Base-by-base conservation (phyloP, 2,113 vertebrate genomes). In the Tringa solitaria region DNA sequence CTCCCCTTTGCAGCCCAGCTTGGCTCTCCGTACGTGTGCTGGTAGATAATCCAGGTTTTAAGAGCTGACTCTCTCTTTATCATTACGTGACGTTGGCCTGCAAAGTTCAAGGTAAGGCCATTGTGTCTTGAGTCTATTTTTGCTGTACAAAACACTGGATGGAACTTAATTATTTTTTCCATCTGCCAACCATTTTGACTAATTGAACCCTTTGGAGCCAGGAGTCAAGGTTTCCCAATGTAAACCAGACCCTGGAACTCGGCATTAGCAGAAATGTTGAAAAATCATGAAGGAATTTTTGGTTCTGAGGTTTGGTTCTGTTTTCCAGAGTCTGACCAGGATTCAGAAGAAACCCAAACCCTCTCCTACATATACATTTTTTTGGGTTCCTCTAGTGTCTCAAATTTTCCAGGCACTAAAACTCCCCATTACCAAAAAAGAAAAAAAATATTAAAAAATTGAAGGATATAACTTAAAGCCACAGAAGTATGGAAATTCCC, bases 171-270 rank as follows among this genome's bases (percentile, higher is more conserved):
- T 96, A 93, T 96, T 95, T 96, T 97, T 96, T 95, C 92, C 96
- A 96, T 97, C 96, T 97, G 96, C 94, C 96, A 97, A 95, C 94
- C 89, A 89, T 96, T 97, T 96, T 96, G 89, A 97, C 94, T 97
- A 95, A 97, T 96, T 97, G 96, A 96, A 95, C 89, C 93, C 93
- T 96, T 96, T 67, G 63, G 95, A 97, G 96, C 96, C 96, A 96
- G 84, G 50, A 96, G 89, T 96, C 96, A 97, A 96, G 94, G 95
- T 80, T 97, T 96, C 96, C 87, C 96, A 93, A 89, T 77, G 96
- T 79, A 95, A 97, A 89, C 90, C 89, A 96, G 91, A 95, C 10
- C 74, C 87, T 94, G 92, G 77, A 82, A 94, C 86, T 92, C 69
- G 0, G 73, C 65, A 79, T 73, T 94, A 95, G 67, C 73, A 97